Conservation (phyloP, 2,113 vertebrate species). For the Onychostruthus taczanowskii region DNA sequence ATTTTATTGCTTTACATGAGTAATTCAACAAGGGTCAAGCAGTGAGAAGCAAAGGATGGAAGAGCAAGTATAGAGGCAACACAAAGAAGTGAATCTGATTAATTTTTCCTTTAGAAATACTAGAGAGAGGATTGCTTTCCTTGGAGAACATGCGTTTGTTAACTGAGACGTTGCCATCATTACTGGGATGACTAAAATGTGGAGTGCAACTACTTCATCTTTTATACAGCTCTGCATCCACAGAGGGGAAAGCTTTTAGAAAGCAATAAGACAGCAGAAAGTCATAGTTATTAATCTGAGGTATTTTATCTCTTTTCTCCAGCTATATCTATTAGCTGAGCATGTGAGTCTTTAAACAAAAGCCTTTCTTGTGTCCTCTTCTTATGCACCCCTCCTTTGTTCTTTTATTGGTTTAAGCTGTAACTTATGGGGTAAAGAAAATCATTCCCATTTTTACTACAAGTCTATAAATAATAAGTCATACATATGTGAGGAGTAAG, state of each 20-base stretch:
- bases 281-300: not conserved
- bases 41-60: slow-evolving; percentile 7
- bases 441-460: slow-evolving; percentile 20
- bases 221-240: not conserved
- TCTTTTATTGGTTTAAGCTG: slow-evolving; percentile 55
- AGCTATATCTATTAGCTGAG: not conserved
- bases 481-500: slow-evolving; percentile 5
- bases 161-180: not conserved
- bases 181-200: not conserved
- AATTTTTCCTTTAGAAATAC: slow-evolving; percentile 25
- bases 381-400: not conserved
- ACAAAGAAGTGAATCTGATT: not conserved
- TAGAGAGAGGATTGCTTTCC: not conserved
- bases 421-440: not conserved
- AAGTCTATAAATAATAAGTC: slow-evolving; percentile 34
- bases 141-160: not conserved
- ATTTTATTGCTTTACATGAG: slow-evolving; percentile 30
- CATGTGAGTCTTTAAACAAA: slow-evolving; percentile 13
- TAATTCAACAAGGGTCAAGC: slow-evolving; percentile 32
- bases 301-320: slow-evolving; percentile 26
- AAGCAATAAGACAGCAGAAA: slow-evolving; percentile 18
- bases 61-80: not conserved
- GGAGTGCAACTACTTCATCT: slow-evolving; percentile 1
- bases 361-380: not conserved
- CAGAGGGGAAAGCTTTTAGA: slow-evolving; percentile 9